Percentiles rank a stretch among this genome's conserved stretches.
Conservation (phyloP, 2,888 invertebrate genomes). For the Xestoiulus laeticollis region DNA sequence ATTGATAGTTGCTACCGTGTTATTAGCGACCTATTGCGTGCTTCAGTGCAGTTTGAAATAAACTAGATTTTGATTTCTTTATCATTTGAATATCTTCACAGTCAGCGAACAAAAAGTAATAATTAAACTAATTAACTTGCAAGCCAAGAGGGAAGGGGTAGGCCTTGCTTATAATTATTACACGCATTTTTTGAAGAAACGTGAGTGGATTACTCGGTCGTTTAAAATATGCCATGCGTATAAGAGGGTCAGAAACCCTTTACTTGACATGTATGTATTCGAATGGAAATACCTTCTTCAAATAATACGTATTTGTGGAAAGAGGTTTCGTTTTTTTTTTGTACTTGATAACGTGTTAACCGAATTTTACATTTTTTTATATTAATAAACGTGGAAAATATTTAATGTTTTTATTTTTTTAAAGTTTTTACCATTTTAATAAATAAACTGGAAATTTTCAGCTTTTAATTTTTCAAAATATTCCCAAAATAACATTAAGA, state of each 20-base stretch:
- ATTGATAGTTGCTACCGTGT: not conserved
- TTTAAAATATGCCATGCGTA: not conserved
- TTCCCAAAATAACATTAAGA: no score
- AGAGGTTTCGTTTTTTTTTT: no score
- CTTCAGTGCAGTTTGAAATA: not conserved
- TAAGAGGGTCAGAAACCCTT: not conserved
- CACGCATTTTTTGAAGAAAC: not conserved
- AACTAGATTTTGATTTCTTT: conserved; percentile 2
- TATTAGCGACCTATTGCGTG: not conserved
- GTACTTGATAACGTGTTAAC: no score
- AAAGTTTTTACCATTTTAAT: no score
- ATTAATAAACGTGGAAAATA: no score
- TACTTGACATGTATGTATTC: no score
- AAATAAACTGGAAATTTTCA: no score
- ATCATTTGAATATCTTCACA: not conserved
- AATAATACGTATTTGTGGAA: no score
- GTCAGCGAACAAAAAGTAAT: not conserved
- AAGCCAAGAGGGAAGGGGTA: not conserved
- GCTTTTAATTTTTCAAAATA: no score
- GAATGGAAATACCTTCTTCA: no score
- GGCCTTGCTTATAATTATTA: not conserved
- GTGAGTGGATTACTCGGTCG: not conserved
- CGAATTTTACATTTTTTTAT: no score
- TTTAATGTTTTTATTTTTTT: no score
- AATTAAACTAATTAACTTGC: conserved; percentile 21